Base-by-base conservation (phyloP, 2,113 vertebrate genomes). In the Lepisosteus oculatus region DNA sequence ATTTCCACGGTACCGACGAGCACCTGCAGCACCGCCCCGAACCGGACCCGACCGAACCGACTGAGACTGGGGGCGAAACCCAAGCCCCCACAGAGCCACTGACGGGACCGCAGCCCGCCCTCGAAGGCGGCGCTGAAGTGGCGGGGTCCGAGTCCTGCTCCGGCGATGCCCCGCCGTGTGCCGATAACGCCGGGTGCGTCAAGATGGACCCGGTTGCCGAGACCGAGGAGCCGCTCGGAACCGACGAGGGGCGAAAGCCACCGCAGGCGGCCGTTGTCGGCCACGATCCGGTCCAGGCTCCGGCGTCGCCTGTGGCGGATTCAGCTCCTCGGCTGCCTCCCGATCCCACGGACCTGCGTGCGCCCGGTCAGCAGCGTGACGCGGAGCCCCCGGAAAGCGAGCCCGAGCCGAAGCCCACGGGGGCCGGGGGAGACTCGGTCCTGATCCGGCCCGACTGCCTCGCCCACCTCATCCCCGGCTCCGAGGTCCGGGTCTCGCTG, bases 401-500 rank as follows among this genome's bases (percentile, higher is more conserved):
- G 43, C 13, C 74, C 13, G 74, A 76, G 43, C 12, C 65, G 15
- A 81, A 79, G 44, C 47, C 69, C 15, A 44, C 55, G 13, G 55
- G 68, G 72, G 69, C 76, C 44, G 54, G 62, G 42, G 4, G 44
- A 11, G 65, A 73, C 6, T 59, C 66, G 8, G 55, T 43, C 2
- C 72, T 69, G 67, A 47, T 70, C 2, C 54, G 64, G 41, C 64
- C 74, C 6, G 75, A 54, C 2, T 68, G 78, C 2, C 72, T 88
- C 54, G 80, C 84, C 76, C 86, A 88, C 4, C 86, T 98, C 69
- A 90, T 89, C 67, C 94, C 92, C 0, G 96, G 97, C 67, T 92
- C 96, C 11, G 95, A 99, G 89, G 96, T 98, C 79, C 95, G 92
- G 78, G 97, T 98, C 80, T 94, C 89, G 59, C 90, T 99, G 89